phyloP scores from a whole-genome alignment of 2,888 invertebrate species.

The Clunio marinus region DNA sequence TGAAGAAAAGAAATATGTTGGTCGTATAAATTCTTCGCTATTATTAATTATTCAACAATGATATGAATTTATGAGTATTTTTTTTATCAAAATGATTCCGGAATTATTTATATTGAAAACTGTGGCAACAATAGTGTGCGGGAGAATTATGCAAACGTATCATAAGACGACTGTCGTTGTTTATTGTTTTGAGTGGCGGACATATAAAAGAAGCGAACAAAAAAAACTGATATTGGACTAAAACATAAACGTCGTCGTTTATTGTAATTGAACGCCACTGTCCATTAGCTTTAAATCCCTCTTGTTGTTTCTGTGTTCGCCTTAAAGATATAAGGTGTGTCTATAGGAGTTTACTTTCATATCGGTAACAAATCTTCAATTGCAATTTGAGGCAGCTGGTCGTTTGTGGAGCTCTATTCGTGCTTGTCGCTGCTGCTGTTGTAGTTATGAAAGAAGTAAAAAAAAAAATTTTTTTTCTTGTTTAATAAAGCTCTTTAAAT shows the following conservation, averaged over 20 bases:
- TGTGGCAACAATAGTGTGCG: not conserved
- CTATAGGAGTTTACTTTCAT: conserved; percentile 39
- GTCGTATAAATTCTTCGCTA: not conserved
- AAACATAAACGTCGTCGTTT: not conserved
- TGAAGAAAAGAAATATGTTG: not conserved
- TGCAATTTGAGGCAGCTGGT: conserved; percentile 39
- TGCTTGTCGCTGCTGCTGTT: conserved; percentile 7
- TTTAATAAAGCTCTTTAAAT: conserved; percentile 38
- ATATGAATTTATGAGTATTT: conserved; percentile 36
- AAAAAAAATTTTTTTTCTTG: too few relatives aligned
- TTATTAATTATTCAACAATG: conserved; percentile 38
- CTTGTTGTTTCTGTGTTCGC: not conserved
- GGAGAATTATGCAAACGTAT: conserved; percentile 25
- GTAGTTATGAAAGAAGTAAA: conserved; percentile 30
- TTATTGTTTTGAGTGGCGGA: not conserved
- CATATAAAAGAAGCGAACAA: not conserved
- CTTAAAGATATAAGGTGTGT: conserved; percentile 36
- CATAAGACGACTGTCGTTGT: not conserved
- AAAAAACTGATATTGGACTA: not conserved
- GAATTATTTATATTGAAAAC: not conserved
- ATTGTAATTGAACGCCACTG: conserved; percentile 38
- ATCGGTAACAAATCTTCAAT: conserved; percentile 39
- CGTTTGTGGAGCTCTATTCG: conserved; percentile 32
- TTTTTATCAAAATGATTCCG: conserved; percentile 30
- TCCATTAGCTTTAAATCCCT: conserved; percentile 19